phyloP scores from a whole-genome alignment of 2,113 vertebrate genomes.

The Nymphicus hollandicus region DNA sequence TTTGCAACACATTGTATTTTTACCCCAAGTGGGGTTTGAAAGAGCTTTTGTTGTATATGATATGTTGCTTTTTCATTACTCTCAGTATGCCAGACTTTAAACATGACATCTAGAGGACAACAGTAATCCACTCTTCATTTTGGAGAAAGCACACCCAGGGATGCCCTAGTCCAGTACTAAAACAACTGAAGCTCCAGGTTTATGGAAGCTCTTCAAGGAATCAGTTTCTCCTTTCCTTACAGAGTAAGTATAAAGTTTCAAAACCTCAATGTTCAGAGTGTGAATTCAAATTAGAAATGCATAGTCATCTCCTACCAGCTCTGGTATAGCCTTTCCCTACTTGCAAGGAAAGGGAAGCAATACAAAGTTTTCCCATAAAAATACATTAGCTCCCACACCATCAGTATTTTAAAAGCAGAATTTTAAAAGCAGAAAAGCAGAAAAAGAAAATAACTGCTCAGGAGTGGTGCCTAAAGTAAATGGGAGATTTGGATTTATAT shows the following conservation, averaged over 20 bases:
- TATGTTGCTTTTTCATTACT: background rate
- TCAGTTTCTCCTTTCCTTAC: background rate
- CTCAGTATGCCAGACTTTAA: background rate
- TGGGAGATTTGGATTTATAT: background rate
- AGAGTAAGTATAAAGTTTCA: background rate
- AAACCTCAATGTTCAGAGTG: background rate
- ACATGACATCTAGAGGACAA: background rate
- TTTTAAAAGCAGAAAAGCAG: background rate
- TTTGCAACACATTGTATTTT: background rate
- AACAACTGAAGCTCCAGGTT: background rate
- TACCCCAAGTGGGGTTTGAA: background rate
- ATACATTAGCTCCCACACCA: background rate
- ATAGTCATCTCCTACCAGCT: background rate
- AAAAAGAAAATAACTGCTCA: background rate
- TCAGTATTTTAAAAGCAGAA: background rate
- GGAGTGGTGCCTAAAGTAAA: background rate
- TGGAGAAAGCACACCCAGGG: background rate
- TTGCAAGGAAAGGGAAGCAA: background rate
- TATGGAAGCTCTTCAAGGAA: background rate
- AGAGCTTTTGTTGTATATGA: background rate
- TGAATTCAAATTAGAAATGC: background rate
- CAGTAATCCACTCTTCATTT: background rate
- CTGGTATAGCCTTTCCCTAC: background rate
- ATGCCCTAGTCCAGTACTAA: accelerated
- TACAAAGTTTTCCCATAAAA: background rate